These are phyloP conservation scores for Anguilla rostrata DNA, from an alignment of 2,113 vertebrate genomes.

Conservation along the genomic window DNA sequence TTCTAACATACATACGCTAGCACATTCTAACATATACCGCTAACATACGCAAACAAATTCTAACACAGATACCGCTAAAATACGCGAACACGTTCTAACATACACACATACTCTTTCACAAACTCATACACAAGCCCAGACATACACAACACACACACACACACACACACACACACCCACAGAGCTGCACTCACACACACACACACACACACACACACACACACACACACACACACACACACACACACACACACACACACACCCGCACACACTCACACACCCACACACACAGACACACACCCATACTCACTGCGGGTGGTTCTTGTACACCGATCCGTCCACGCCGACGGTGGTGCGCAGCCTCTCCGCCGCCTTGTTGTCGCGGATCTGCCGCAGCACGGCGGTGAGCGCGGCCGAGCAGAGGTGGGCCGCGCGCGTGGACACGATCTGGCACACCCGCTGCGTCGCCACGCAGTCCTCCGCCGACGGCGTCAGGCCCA, in stretches of 20 bases:
- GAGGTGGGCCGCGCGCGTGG: conserved; percentile 84
- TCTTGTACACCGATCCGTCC: conserved; percentile 94
- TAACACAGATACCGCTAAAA: not conserved
- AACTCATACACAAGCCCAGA: not conserved
- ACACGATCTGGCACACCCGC: conserved; percentile 89
- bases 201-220: not conserved
- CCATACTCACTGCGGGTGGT: conserved; percentile 85
- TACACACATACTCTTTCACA: not conserved
- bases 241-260: not conserved
- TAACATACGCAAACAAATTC: not conserved
- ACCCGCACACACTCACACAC: not conserved
- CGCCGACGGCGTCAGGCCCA: conserved; percentile 76
- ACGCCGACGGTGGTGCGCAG: conserved; percentile 86
- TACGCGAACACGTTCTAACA: not conserved
- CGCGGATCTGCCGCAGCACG: conserved; percentile 84
- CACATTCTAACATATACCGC: not conserved
- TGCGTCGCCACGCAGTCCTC: conserved; percentile 85
- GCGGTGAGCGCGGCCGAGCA: conserved; percentile 83
- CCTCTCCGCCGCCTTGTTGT: conserved; percentile 85
- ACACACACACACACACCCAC: not conserved
- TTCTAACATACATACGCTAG: not conserved
- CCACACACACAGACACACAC: not conserved
- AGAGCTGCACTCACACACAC: not conserved
- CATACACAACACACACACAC: not conserved
- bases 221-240: no score